Conservation (phyloP, 1,140 invertebrate genomes). For the Drosophila parvula region DNA sequence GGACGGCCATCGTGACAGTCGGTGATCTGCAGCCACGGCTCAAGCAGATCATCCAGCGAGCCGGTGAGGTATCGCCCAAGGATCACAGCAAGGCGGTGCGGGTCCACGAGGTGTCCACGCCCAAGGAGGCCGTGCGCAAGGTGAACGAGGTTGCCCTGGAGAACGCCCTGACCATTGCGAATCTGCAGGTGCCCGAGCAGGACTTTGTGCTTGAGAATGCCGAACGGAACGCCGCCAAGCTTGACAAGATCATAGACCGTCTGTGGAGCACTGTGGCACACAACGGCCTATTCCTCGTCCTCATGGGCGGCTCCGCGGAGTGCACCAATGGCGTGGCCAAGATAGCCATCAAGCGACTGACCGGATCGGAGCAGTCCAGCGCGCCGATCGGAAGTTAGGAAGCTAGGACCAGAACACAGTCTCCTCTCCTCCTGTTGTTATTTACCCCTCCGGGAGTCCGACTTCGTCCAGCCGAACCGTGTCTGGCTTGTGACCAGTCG, state of each 20-base stretch:
- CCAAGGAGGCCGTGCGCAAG: constrained; percentile 85
- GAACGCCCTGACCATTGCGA: constrained; percentile 86
- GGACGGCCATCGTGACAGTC: constrained; percentile 86
- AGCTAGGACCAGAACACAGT: not conserved
- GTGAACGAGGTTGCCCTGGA: constrained; percentile 85
- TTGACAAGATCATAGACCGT: constrained; percentile 87
- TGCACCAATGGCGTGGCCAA: constrained; percentile 80
- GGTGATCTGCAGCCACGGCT: constrained; percentile 86
- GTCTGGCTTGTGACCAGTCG: not conserved
- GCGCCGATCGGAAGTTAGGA: constrained; percentile 33
- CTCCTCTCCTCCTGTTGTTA: constrained; percentile 9
- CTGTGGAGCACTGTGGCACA: constrained; percentile 86
- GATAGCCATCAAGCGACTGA: constrained; percentile 75
- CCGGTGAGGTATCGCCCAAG: constrained; percentile 40
- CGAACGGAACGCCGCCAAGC: constrained; percentile 84
- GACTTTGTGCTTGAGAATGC: constrained; percentile 81
- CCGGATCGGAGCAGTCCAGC: constrained; percentile 44
- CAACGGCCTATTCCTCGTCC: constrained; percentile 86
- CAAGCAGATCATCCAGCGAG: constrained; percentile 61
- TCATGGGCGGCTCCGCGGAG: constrained; percentile 85
- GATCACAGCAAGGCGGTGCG: constrained; percentile 44
- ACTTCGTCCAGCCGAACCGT: not conserved
- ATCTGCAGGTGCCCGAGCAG: constrained; percentile 85
- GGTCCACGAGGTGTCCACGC: constrained; percentile 74
- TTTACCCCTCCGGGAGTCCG: not conserved